Evolutionary conservation across 2,888 invertebrate genomes (phyloP).

Genomic region (Eupsilia transversa): DNA sequence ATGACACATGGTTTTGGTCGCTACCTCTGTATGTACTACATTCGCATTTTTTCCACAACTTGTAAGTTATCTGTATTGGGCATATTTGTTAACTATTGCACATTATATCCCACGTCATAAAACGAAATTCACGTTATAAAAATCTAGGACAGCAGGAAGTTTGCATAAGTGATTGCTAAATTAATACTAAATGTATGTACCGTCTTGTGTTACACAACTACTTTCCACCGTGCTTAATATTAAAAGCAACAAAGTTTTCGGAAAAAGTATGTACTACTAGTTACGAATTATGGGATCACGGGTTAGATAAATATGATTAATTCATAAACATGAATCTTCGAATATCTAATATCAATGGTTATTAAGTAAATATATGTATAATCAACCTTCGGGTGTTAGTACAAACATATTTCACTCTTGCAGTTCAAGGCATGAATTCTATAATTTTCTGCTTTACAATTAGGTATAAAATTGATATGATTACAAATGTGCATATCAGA

Average conservation of each 20-base stretch:
- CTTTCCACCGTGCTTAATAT: slow-evolving; percentile 41
- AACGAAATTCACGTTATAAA: slow-evolving; percentile 23
- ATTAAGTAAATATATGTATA: slow-evolving; percentile 58
- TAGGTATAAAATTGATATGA: slow-evolving; percentile 83
- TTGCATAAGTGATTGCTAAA: slow-evolving; percentile 29
- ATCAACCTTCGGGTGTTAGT: slow-evolving; percentile 77
- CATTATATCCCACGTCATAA: slow-evolving; percentile 27
- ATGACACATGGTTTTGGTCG: background rate
- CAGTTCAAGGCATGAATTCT: slow-evolving; percentile 73
- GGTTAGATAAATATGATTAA: slow-evolving; percentile 59
- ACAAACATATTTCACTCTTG: slow-evolving; percentile 77
- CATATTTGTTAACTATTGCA: slow-evolving; percentile 22
- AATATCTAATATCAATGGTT: slow-evolving; percentile 48
- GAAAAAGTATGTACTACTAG: slow-evolving; percentile 28
- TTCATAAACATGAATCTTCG: slow-evolving; percentile 47
- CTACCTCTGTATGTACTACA: background rate
- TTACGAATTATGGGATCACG: slow-evolving; percentile 37
- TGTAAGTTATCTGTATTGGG: slow-evolving; percentile 1
- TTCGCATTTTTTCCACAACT: slow-evolving; percentile 9
- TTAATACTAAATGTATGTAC: slow-evolving; percentile 11
- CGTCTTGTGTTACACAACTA: slow-evolving; percentile 28
- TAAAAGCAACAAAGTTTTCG: slow-evolving; percentile 36
- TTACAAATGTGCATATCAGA: slow-evolving; percentile 85
- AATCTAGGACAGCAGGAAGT: slow-evolving; percentile 24
- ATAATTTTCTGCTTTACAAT: slow-evolving; percentile 75